Evolutionary conservation across 2,113 vertebrate species (phyloP).

Genomic region (Cettia cetti): DNA sequence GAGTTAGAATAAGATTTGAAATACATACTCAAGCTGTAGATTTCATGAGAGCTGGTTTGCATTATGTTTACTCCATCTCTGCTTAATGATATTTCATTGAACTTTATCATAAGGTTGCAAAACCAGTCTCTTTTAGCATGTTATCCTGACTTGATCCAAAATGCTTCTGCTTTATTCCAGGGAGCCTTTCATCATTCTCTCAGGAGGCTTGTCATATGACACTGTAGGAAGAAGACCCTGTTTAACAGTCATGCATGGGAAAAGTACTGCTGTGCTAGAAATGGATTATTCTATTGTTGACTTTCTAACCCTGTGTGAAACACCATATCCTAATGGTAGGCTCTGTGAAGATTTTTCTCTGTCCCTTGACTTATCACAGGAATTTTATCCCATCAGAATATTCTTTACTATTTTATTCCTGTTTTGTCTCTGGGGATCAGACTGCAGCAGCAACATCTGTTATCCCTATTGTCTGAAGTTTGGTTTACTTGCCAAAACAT

Average conservation of each 20-base stretch:
- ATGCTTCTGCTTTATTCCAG: conserved; percentile 71
- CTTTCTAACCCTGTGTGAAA: conserved; percentile 98
- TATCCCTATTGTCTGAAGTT: background rate
- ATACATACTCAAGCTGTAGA: background rate
- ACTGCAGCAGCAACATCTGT: background rate
- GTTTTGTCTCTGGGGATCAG: background rate
- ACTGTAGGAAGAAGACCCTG: conserved; percentile 95
- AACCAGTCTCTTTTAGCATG: background rate
- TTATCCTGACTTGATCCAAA: background rate
- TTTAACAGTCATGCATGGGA: conserved; percentile 98
- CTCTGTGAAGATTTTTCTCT: background rate
- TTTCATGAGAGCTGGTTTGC: background rate
- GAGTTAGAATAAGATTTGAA: background rate
- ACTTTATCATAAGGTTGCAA: background rate
- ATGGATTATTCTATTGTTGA: conserved; percentile 99
- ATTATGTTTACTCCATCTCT: background rate
- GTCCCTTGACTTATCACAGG: background rate
- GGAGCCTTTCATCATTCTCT: conserved; percentile 97
- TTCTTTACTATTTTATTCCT: background rate
- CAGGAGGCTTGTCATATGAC: conserved; percentile 95
- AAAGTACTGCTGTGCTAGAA: conserved; percentile 96
- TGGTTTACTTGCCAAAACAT: background rate
- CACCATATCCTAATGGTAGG: conserved; percentile 94
- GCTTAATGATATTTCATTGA: background rate
- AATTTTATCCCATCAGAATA: background rate